A percentile compares a stretch with the other conserved stretches of the same genome.
Conservation (phyloP, 1,140 invertebrate genomes). For the Physella acuta region DNA sequence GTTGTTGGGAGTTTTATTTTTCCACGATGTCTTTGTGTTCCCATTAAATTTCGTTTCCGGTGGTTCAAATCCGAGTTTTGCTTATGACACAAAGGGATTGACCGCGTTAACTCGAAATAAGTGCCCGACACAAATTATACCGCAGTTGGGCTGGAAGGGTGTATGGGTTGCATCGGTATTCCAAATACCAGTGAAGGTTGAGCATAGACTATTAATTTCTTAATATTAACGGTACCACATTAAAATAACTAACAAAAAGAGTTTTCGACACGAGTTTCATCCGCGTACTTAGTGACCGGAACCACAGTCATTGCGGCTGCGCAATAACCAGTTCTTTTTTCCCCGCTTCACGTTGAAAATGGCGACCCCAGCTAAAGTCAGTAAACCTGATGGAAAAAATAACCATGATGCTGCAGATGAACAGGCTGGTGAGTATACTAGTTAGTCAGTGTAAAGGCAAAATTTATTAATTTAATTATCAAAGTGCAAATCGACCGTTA, state of each 20-base stretch:
- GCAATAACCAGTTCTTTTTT: slow-evolving; percentile 31
- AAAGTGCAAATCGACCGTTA: too few species aligned
- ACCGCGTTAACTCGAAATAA: slow-evolving; percentile 21
- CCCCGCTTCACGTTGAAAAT: slow-evolving; percentile 50
- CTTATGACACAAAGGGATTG: not conserved
- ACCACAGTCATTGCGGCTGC: slow-evolving; percentile 38
- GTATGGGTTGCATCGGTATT: too few species aligned
- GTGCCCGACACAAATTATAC: slow-evolving; percentile 26
- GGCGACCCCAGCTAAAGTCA: slow-evolving; percentile 54
- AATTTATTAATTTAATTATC: not conserved
- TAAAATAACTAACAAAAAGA: too few species aligned
- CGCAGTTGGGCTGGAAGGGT: too few species aligned
- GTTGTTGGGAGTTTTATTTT: too few species aligned
- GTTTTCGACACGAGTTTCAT: not conserved
- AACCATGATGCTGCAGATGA: slow-evolving; percentile 55
- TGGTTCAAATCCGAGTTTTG: not conserved
- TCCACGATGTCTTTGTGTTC: too few species aligned
- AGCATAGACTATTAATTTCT: too few species aligned
- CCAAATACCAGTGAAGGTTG: too few species aligned
- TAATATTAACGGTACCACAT: too few species aligned
- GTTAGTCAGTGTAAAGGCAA: not conserved
- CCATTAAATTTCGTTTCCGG: not conserved
- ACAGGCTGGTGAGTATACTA: slow-evolving; percentile 44
- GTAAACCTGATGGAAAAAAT: slow-evolving; percentile 54
- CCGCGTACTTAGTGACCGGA: slow-evolving; percentile 30